phyloP scores from a whole-genome alignment of 2,113 vertebrate genomes.

The Ageneiosus marmoratus region DNA sequence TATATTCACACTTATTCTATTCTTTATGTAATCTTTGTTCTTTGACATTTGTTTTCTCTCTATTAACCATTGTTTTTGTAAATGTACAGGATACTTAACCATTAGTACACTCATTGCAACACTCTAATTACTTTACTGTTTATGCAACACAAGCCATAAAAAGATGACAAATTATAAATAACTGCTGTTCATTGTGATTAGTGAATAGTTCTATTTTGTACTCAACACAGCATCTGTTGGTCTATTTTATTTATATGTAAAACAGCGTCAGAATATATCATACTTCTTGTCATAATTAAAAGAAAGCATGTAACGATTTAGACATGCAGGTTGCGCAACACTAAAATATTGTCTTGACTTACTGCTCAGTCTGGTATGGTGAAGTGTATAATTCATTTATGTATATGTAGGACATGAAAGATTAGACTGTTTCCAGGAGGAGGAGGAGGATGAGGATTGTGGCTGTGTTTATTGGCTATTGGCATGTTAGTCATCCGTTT shows the following conservation, averaged over 20 bases:
- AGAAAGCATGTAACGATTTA: background rate
- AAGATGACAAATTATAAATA: background rate
- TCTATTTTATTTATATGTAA: background rate
- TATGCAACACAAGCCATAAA: background rate
- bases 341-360: background rate
- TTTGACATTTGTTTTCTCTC: background rate
- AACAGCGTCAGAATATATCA: too few relatives aligned
- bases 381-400: slow-evolving; percentile 39
- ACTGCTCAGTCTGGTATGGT: background rate
- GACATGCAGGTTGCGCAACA: background rate
- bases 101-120: background rate
- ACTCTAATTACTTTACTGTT: slow-evolving; percentile 2
- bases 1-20: background rate
- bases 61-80: background rate
- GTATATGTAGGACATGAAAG: slow-evolving; percentile 11
- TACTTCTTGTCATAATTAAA: background rate
- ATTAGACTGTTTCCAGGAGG: slow-evolving; percentile 15
- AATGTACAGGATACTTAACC: background rate
- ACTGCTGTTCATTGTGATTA: background rate
- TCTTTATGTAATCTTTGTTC: background rate
- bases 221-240: background rate
- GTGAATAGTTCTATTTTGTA: background rate
- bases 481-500: slow-evolving; percentile 7
- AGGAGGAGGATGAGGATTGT: background rate
- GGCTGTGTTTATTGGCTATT: slow-evolving; percentile 17